phyloP scores from a whole-genome alignment of 2,888 invertebrate species.

The Calephelis perditalis region DNA sequence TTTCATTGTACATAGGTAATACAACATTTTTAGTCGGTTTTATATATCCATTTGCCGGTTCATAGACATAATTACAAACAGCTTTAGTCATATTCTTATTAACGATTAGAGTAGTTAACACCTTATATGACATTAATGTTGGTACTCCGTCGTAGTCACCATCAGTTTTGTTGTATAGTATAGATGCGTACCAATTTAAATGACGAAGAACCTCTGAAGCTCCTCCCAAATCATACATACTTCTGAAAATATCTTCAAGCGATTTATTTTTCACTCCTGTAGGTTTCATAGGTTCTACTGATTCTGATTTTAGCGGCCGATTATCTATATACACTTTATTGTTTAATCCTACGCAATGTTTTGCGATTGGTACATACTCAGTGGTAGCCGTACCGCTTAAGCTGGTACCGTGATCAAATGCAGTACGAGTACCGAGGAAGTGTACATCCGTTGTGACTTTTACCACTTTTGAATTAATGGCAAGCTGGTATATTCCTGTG shows the following conservation, averaged over 20 bases:
- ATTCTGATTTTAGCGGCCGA: neutral
- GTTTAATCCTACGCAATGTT: conserved; percentile 14
- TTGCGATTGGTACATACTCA: conserved; percentile 18
- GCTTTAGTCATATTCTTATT: conserved; percentile 14
- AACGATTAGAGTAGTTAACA: neutral
- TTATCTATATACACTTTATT: conserved; percentile 10
- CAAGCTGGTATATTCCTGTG: conserved; percentile 10
- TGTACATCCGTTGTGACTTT: conserved; percentile 10
- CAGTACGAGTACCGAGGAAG: conserved; percentile 10
- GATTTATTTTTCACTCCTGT: conserved; percentile 4
- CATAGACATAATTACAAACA: conserved; percentile 18
- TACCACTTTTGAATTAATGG: conserved; percentile 7
- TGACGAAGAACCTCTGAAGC: conserved; percentile 16
- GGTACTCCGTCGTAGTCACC: neutral
- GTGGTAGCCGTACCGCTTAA: conserved; percentile 17
- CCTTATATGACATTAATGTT: conserved; percentile 6
- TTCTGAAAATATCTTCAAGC: conserved; percentile 6
- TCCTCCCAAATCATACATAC: conserved; percentile 11
- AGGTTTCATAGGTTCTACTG: conserved; percentile 11
- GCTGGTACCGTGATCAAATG: conserved; percentile 15
- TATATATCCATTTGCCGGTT: conserved; percentile 16
- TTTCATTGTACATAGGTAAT: conserved; percentile 12
- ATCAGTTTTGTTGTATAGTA: too few species aligned
- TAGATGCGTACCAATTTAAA: conserved; percentile 9
- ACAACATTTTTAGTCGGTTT: conserved; percentile 17